phyloP scores from a whole-genome alignment of 1,140 invertebrate genomes.

The Drosophila leontia region DNA sequence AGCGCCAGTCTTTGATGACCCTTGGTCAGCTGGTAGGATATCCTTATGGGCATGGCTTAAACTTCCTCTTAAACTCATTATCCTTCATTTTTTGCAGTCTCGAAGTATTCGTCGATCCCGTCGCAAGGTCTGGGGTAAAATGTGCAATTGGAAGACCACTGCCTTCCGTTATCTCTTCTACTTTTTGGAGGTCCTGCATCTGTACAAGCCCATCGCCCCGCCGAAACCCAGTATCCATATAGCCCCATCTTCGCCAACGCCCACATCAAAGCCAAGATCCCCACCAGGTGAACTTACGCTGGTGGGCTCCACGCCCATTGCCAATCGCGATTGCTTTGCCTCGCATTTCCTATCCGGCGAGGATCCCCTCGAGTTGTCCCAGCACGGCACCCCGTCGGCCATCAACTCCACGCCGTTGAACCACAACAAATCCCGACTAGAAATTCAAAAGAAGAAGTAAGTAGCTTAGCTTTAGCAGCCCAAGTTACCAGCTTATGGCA shows the following conservation, averaged over 20 bases:
- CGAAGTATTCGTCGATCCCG: constrained; percentile 67
- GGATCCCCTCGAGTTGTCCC: constrained; percentile 59
- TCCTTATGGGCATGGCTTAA: neutral
- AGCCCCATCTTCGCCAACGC: constrained; percentile 40
- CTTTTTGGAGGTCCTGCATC: constrained; percentile 60
- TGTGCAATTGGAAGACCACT: constrained; percentile 73
- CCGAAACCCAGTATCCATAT: constrained; percentile 19
- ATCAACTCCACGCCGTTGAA: constrained; percentile 79
- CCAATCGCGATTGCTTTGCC: constrained; percentile 59
- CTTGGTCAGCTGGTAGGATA: constrained; percentile 57
- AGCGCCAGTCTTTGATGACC: constrained; percentile 61
- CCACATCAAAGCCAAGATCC: neutral
- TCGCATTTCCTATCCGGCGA: constrained; percentile 64
- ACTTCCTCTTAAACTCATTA: neutral
- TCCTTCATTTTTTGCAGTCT: constrained; percentile 28
- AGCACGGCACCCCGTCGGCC: constrained; percentile 63
- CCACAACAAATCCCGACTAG: constrained; percentile 46
- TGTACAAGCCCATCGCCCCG: constrained; percentile 44
- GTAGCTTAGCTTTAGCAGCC: neutral
- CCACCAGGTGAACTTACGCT: constrained; percentile 56
- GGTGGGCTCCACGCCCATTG: constrained; percentile 69
- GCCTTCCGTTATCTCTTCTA: constrained; percentile 66
- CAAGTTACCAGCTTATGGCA: neutral
- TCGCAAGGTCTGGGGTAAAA: constrained; percentile 67
- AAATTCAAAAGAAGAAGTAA: constrained; percentile 26